These are phyloP conservation scores for Pterocles burchelli DNA, from an alignment of 2,113 vertebrate genomes.

Conservation along the genomic window DNA sequence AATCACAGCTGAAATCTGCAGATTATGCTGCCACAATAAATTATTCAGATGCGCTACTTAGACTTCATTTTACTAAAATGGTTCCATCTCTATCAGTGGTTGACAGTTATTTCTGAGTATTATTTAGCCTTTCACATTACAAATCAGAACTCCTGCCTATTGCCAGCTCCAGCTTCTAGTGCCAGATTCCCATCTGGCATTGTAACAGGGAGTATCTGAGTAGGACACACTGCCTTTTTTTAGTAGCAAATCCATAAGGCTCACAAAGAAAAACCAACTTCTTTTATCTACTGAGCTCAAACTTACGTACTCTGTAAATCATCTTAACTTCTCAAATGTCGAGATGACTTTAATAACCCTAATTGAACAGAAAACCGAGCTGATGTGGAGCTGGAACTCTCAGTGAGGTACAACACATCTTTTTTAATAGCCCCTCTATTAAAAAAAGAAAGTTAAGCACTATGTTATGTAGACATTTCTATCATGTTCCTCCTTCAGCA, in stretches of 20 bases:
- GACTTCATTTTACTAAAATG: slow-evolving; percentile 40
- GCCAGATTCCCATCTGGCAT: slow-evolving; percentile 42
- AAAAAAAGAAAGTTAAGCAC: neutral
- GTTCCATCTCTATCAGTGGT: slow-evolving; percentile 27
- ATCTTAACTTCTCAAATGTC: slow-evolving; percentile 36
- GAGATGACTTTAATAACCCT: slow-evolving; percentile 40
- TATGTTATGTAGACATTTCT: neutral
- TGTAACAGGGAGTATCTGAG: slow-evolving; percentile 11
- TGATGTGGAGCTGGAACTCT: neutral
- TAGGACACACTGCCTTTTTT: slow-evolving; percentile 35
- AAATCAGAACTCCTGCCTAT: slow-evolving; percentile 15
- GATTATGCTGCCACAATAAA: slow-evolving; percentile 57
- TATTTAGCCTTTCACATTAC: slow-evolving; percentile 52
- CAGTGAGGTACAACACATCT: neutral
- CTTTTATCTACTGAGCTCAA: slow-evolving; percentile 53
- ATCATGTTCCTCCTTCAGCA: neutral
- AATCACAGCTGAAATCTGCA: slow-evolving; percentile 65
- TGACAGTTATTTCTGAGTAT: slow-evolving; percentile 33
- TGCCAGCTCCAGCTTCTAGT: slow-evolving; percentile 20
- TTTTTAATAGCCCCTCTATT: neutral
- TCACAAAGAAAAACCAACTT: slow-evolving; percentile 34
- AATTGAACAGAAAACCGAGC: neutral
- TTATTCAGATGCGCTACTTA: slow-evolving; percentile 64
- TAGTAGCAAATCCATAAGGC: slow-evolving; percentile 44
- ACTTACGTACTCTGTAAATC: slow-evolving; percentile 22